Conservation (phyloP, 2,888 invertebrate genomes). For the Resseliella maxima region DNA sequence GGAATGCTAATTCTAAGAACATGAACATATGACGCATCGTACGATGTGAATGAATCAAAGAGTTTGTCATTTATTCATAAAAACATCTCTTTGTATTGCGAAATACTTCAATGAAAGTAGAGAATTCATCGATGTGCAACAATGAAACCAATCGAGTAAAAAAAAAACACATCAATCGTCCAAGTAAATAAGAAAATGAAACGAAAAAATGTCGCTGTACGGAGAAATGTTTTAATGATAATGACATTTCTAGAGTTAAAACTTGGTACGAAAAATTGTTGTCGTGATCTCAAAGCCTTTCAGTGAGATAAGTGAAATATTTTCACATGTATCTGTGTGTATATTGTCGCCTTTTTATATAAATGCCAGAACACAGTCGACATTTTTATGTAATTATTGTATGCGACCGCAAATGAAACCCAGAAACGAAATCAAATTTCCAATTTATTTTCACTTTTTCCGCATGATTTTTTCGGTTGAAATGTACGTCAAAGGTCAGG, state of each 20-base stretch:
- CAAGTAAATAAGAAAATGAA: too few species aligned
- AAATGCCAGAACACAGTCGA: neutral
- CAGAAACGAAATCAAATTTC: neutral
- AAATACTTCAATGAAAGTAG: neutral
- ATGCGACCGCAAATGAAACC: neutral
- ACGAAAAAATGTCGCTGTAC: neutral
- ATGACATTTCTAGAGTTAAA: neutral
- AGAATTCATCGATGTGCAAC: neutral
- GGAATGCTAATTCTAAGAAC: slow-evolving; percentile 1
- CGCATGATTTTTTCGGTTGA: neutral
- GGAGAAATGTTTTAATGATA: slow-evolving; percentile 7
- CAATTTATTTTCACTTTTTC: slow-evolving; percentile 36
- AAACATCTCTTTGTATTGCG: neutral
- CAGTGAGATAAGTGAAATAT: neutral
- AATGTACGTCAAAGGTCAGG: slow-evolving; percentile 15
- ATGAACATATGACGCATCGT: neutral
- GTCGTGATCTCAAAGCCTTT: neutral
- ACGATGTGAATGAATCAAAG: slow-evolving; percentile 4
- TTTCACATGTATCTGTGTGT: neutral
- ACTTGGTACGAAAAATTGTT: neutral
- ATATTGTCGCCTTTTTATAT: neutral
- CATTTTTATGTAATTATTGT: neutral
- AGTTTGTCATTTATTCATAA: neutral
- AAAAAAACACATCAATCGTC: neutral
- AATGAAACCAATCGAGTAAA: neutral